Percentiles rank a stretch among this genome's conserved stretches.
These are phyloP conservation scores for Zaprionus obscuricornis DNA, from an alignment of 2,888 invertebrate species.

Conservation along the genomic window DNA sequence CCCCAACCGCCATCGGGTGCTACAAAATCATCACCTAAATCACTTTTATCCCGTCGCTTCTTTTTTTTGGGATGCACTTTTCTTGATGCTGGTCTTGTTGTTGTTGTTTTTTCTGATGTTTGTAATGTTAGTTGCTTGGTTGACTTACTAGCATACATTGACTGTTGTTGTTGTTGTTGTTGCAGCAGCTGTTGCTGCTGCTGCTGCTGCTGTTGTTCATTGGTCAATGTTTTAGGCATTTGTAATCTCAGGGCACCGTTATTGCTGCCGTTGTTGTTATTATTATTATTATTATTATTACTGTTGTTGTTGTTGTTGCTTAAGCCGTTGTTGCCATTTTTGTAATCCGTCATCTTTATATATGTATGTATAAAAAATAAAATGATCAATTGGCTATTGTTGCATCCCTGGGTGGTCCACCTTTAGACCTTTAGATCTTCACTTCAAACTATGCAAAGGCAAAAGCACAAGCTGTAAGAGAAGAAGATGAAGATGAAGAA, in stretches of 20 bases:
- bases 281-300: slow-evolving; percentile 29
- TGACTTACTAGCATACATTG: slow-evolving; percentile 30
- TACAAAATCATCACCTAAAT: slow-evolving; percentile 85
- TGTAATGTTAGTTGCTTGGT: slow-evolving; percentile 28
- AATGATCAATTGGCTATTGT: slow-evolving; percentile 9
- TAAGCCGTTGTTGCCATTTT: slow-evolving; percentile 37
- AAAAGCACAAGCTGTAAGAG: too few relatives aligned
- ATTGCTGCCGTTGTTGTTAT: slow-evolving; percentile 29
- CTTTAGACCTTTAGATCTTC: too few relatives aligned
- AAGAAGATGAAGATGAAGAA: too few relatives aligned
- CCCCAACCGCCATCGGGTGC: slow-evolving; percentile 91
- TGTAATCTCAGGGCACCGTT: slow-evolving; percentile 12
- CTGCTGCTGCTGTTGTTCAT: slow-evolving; percentile 3
- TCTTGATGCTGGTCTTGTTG: slow-evolving; percentile 1
- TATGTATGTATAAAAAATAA: background rate
- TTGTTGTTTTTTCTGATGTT: slow-evolving; percentile 28
- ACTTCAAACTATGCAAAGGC: too few relatives aligned
- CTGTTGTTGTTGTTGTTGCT: slow-evolving; percentile 21
- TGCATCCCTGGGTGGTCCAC: slow-evolving; percentile 48
- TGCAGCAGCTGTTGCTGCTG: too few relatives aligned
- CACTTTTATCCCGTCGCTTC: slow-evolving; percentile 81
- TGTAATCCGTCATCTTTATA: slow-evolving; percentile 66
- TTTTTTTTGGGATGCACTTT: slow-evolving; percentile 54
- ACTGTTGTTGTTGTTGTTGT: slow-evolving; percentile 5
- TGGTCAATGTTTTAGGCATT: slow-evolving; percentile 33